Conservation (phyloP, 1,140 invertebrate species). For the Pseudobourletiella spinata region DNA sequence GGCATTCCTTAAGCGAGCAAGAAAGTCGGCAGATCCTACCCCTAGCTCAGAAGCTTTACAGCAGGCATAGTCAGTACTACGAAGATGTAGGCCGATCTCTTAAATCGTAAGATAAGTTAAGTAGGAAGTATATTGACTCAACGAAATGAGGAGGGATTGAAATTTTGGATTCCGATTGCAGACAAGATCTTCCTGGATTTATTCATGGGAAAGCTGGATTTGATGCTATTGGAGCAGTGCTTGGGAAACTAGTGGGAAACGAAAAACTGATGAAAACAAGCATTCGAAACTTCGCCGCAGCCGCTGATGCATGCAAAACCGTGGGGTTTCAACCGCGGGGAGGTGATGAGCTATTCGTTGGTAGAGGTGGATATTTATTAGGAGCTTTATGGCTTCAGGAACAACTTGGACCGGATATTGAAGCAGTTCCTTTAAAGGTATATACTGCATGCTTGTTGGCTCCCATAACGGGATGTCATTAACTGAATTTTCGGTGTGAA, state of each 20-base stretch:
- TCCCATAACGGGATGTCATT: neutral
- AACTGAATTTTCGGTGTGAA: too few relatives aligned
- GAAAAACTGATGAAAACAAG: neutral
- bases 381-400: slow-evolving; percentile 61
- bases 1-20: slow-evolving; percentile 29
- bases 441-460: slow-evolving; percentile 46
- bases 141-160: neutral
- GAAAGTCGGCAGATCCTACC: slow-evolving; percentile 13
- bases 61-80: neutral
- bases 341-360: slow-evolving; percentile 74
- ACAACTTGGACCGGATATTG: slow-evolving; percentile 41
- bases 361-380: slow-evolving; percentile 66
- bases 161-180: neutral
- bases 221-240: slow-evolving; percentile 41
- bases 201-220: slow-evolving; percentile 44
- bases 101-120: neutral
- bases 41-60: slow-evolving; percentile 4
- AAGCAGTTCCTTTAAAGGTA: slow-evolving; percentile 38
- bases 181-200: slow-evolving; percentile 39
- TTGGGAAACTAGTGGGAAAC: slow-evolving; percentile 16
- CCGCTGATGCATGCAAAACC: slow-evolving; percentile 42
- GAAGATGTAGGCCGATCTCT: too few relatives aligned
- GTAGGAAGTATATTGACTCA: neutral
- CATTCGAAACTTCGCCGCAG: slow-evolving; percentile 35
- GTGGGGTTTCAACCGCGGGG: slow-evolving; percentile 53